These are phyloP conservation scores for Pediacus dermestoides DNA, from an alignment of 2,888 invertebrate genomes.

Conservation along the genomic window DNA sequence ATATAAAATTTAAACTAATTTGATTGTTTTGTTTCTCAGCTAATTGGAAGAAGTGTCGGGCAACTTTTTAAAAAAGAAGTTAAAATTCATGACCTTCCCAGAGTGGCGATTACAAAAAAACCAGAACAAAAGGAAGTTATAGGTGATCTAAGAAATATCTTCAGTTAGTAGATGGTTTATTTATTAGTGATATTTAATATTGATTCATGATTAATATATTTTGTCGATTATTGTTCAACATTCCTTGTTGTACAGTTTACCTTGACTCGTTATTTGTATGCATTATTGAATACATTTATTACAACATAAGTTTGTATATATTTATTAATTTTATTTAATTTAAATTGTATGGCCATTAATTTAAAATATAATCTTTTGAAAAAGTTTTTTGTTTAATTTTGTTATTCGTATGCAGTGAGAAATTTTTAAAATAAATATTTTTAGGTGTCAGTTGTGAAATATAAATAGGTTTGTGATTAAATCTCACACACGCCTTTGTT, in stretches of 20 bases:
- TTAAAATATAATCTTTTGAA: conserved; percentile 26
- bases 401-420: too few species aligned
- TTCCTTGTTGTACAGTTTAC: conserved; percentile 29
- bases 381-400: too few species aligned
- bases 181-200: conserved; percentile 10
- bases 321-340: conserved; percentile 37
- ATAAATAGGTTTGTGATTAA: too few species aligned
- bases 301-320: conserved; percentile 38
- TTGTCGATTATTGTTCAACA: conserved; percentile 26
- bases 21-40: conserved; percentile 50
- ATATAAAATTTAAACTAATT: conserved; percentile 5
- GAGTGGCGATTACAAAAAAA: conserved; percentile 55
- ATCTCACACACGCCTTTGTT: too few species aligned
- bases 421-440: too few species aligned
- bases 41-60: conserved; percentile 80
- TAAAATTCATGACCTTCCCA: conserved; percentile 80
- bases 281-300: conserved; percentile 18
- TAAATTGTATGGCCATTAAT: conserved; percentile 32
- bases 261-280: conserved; percentile 18
- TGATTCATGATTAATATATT: conserved; percentile 24
- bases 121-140: conserved; percentile 40
- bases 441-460: too few species aligned
- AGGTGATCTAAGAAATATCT: conserved; percentile 44
- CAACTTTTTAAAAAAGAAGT: conserved; percentile 86
- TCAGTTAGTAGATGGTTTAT: conserved; percentile 32